Evolutionary conservation across 2,113 vertebrate genomes (phyloP).

Genomic region (Oenanthe melanoleuca): DNA sequence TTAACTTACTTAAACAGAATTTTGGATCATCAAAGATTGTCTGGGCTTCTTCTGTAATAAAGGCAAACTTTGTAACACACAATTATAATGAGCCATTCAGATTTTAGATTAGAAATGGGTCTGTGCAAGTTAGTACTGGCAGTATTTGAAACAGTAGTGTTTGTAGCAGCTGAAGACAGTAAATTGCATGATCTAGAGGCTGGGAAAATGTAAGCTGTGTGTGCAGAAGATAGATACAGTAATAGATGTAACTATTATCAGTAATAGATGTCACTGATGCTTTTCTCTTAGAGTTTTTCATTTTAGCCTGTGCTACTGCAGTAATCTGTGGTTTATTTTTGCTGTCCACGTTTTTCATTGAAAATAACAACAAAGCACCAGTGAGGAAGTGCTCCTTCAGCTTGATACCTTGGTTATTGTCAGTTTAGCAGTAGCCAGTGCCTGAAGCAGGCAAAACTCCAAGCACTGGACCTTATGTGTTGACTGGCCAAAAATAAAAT

Average conservation of each 20-base stretch:
- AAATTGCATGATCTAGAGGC: neutral
- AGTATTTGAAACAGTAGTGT: neutral
- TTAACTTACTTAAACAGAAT: neutral
- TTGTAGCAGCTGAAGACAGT: neutral
- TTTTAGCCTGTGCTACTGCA: neutral
- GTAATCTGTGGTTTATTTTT: neutral
- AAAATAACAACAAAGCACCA: neutral
- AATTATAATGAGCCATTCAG: conserved; percentile 29
- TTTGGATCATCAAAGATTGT: neutral
- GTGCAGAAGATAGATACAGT: neutral
- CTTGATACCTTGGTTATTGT: accelerated
- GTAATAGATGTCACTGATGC: neutral
- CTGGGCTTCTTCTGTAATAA: conserved; percentile 4
- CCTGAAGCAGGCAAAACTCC: neutral
- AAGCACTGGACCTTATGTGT: neutral
- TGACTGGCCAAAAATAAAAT: neutral
- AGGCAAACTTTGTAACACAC: neutral
- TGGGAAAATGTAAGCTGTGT: neutral
- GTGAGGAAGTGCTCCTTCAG: neutral
- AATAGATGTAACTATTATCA: neutral
- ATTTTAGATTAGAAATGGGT: conserved; percentile 44
- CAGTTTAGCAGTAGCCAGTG: neutral
- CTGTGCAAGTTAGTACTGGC: conserved; percentile 44
- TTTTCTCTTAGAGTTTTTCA: neutral
- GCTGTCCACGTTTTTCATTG: neutral